A percentile compares a stretch with the other conserved stretches of the same genome.
Evolutionary conservation across 2,888 invertebrate genomes (phyloP).

Genomic region (Formica aserva): DNA sequence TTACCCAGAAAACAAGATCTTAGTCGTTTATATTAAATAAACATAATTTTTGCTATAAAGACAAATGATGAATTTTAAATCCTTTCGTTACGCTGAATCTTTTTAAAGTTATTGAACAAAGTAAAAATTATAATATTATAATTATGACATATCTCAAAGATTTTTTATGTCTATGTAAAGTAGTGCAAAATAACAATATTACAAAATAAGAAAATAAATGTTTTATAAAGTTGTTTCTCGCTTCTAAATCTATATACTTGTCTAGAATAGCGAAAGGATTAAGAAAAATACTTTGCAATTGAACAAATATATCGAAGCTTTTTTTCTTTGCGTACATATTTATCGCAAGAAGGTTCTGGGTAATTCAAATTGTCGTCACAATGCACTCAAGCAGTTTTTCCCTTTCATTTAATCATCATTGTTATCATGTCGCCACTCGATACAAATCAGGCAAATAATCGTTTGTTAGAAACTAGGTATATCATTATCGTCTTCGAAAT

Average conservation of each 20-base stretch:
- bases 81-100: not conserved
- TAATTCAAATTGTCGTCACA: conserved; percentile 74
- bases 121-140: conserved; percentile 1
- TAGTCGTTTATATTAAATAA: not conserved
- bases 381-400: conserved; percentile 78
- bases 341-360: conserved; percentile 65
- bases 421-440: conserved; percentile 51
- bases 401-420: conserved; percentile 49
- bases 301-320: not conserved
- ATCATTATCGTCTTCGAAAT: conserved; percentile 34
- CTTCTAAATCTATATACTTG: not conserved
- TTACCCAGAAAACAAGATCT: conserved; percentile 72
- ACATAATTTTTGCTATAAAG: not conserved
- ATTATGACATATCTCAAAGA: not conserved
- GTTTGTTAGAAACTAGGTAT: not conserved
- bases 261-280: conserved; percentile 15
- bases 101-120: not conserved
- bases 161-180: not conserved
- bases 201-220: not conserved
- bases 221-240: not conserved
- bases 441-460: not conserved
- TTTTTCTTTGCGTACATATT: not conserved
- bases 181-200: not conserved
- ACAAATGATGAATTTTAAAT: not conserved
- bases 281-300: not conserved